Conservation (phyloP, 2,113 vertebrate genomes). For the Abramis brama region DNA sequence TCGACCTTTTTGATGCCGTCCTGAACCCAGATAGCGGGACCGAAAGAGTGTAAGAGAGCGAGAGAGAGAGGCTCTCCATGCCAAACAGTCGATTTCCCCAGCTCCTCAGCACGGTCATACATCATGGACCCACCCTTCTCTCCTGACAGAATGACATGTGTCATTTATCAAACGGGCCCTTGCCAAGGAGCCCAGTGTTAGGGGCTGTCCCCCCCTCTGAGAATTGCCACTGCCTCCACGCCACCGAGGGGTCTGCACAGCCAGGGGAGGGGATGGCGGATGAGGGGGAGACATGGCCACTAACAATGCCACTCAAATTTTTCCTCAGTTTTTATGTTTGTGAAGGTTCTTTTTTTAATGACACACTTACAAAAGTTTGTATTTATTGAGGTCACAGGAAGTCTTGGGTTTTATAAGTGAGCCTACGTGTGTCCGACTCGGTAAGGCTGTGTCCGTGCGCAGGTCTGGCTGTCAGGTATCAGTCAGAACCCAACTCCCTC, state of each 20-base stretch:
- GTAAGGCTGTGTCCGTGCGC: slow-evolving; percentile 4
- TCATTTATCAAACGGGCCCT: slow-evolving; percentile 97
- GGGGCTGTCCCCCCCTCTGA: slow-evolving; percentile 69
- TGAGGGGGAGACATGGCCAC: slow-evolving; percentile 39
- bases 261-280: slow-evolving; percentile 21
- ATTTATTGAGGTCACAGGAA: not conserved
- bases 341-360: not conserved
- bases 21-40: slow-evolving; percentile 73
- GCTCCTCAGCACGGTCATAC: slow-evolving; percentile 90
- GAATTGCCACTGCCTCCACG: slow-evolving; percentile 59
- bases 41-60: slow-evolving; percentile 40
- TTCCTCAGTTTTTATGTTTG: slow-evolving; percentile 42
- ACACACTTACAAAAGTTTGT: not conserved
- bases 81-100: slow-evolving; percentile 99
- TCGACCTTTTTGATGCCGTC: slow-evolving; percentile 81
- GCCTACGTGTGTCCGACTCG: slow-evolving; percentile 23
- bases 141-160: slow-evolving; percentile 97
- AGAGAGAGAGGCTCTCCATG: slow-evolving; percentile 76
- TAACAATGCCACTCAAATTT: slow-evolving; percentile 50
- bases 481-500: slow-evolving; percentile 74
- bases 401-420: not conserved
- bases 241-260: slow-evolving; percentile 55
- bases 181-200: slow-evolving; percentile 77
- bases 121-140: slow-evolving; percentile 98
- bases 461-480: slow-evolving; percentile 79